phyloP scores from a whole-genome alignment of 2,888 invertebrate genomes.

The Homarus gammarus region DNA sequence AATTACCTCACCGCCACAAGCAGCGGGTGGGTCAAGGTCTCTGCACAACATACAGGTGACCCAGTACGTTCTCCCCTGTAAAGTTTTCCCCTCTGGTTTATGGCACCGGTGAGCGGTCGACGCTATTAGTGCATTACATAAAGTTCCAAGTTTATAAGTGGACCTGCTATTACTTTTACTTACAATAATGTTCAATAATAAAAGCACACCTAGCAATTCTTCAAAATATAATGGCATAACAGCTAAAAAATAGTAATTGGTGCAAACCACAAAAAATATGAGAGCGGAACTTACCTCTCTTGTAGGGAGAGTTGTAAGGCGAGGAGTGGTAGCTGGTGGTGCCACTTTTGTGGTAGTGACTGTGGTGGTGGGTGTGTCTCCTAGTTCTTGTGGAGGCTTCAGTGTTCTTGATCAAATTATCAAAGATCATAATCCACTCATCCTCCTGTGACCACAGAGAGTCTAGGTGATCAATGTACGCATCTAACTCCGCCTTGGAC shows the following conservation, averaged over 20 bases:
- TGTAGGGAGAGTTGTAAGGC: slow-evolving; percentile 58
- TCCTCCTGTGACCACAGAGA: slow-evolving; percentile 81
- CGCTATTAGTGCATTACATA: too few relatives aligned
- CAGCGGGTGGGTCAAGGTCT: too few relatives aligned
- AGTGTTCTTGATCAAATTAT: slow-evolving; percentile 81
- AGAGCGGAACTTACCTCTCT: slow-evolving; percentile 35
- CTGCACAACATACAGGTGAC: too few relatives aligned
- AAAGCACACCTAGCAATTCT: too few relatives aligned
- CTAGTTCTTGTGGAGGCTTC: slow-evolving; percentile 52
- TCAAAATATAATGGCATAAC: too few relatives aligned
- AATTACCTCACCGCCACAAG: too few relatives aligned
- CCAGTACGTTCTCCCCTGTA: too few relatives aligned
- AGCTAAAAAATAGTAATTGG: neutral
- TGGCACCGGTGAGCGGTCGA: too few relatives aligned
- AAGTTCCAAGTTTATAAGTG: too few relatives aligned
- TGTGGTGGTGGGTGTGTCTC: slow-evolving; percentile 62
- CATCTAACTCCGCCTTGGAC: slow-evolving; percentile 70
- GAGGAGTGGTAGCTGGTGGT: slow-evolving; percentile 60
- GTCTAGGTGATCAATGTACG: slow-evolving; percentile 69
- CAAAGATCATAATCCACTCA: slow-evolving; percentile 82
- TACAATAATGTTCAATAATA: too few relatives aligned
- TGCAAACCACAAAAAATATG: neutral
- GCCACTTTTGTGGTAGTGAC: slow-evolving; percentile 50
- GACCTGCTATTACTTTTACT: too few relatives aligned
- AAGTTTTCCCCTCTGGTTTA: too few relatives aligned